Evolutionary conservation across 2,888 invertebrate species (phyloP), one percentile per base, ranked within the genome.

Genomic region (Napeogenes inachia): DNA sequence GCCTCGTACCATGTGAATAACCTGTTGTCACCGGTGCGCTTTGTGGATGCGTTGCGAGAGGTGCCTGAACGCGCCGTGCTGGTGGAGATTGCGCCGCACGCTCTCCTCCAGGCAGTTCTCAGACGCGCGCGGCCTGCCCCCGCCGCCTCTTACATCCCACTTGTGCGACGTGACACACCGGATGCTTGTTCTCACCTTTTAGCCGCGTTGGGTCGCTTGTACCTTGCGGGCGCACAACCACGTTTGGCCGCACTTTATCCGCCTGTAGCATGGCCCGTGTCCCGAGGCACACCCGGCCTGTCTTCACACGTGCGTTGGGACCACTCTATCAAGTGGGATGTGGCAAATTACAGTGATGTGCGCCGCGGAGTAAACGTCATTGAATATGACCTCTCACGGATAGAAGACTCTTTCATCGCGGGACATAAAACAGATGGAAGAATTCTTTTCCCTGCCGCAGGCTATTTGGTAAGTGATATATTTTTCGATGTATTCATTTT

Each of bases 1-100:
- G 95, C 97, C 0, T 96, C 95, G 45, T 99, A 99, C 88, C 98
- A 98, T 84, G 98, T 98, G 35, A 98, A 99, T 92, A 99, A 99
- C 87, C 91, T 99, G 71, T 91, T 98, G 62, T 98, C 97, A 59
- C 98, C 98, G 12, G 98, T 98, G 59, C 92, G 97, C 60, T 98
- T 98, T 93, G 94, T 97, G 77, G 98, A 97, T 80, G 98, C 96
- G 10, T 80, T 98, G 68, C 89, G 92, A 71, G 94, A 95, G 78
- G 92, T 99, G 54, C 99, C 99, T 13, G 93, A 93, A 71, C 95
- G 96, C 79, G 97, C 99, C 5, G 91, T 99, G 70, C 93, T 95
- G 68, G 93, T 99, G 77, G 99, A 99, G 89, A 92, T 99, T 75
- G 98, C 99, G 12, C 99, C 99, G 13, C 98, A 98, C 83, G 96